Base-by-base conservation (phyloP, 1,140 invertebrate species). In the Drosophila varians region DNA sequence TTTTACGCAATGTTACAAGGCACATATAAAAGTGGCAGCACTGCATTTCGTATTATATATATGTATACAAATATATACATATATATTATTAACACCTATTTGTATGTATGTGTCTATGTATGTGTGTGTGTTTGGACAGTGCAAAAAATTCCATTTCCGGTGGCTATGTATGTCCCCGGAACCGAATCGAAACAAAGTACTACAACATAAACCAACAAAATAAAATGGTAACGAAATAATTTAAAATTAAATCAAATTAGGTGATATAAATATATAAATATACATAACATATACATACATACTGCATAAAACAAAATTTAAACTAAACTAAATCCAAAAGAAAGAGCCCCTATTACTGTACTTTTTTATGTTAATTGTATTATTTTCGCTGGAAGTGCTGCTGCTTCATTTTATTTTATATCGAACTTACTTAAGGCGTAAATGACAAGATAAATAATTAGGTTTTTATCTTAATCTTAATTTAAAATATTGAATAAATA, bases 351-450 rank as follows among this genome's bases (percentile, higher is more conserved):
- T 62, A 72, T 60, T 86, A 72, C 73, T 84, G 64, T 86, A 74
- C 84, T 86, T 72, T 72, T 84, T 77, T 86, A 83, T 79, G 75
- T 82, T 82, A 76, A 79, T 84, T 83, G 80, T 86, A 84, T 84
- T 83, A 86, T 86, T 86, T 86, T 86, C 79, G 73, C 71, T 75
- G 45, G 69, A 70, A 74, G 80, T 86, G 80, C 80, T 83, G 79
- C 79, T 83, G 71, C 80, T 79, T 72, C 72, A 75, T 62, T 68
- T 83, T 62, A 84, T 83, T 83, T 83, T 75, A 79, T 72, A 86
- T 79, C 60, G 76, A 71, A 68, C 75, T 66, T 83, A 77, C 80
- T 83, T 83, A 79, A 86, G 79, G 80, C 79, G 65, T 83, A 86
- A 83, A 83, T 83, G 79, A 83, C 79, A 83, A 86, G 80, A 74